Percentiles rank a stretch among this genome's conserved stretches.
Conservation (phyloP, 2,797 vertebrate genomes). For the Thalassophryne amazonica region DNA sequence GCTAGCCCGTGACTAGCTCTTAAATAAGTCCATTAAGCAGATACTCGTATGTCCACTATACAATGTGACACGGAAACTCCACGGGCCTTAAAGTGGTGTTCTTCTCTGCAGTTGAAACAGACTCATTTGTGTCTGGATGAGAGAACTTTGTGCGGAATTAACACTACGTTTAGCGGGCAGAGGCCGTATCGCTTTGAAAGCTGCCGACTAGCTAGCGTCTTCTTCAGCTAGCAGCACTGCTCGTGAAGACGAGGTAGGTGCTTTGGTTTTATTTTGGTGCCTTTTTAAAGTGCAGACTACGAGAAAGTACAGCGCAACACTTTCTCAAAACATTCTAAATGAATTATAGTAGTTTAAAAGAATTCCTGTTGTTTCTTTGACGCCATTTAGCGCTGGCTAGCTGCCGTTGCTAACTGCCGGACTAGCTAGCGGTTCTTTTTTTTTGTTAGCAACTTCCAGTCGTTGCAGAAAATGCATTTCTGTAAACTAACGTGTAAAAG, state of each 20-base stretch:
- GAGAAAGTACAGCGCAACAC: rapidly evolving
- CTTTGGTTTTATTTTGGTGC: constrained; percentile 7
- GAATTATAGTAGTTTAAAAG: too few species aligned
- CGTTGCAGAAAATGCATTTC: too few species aligned
- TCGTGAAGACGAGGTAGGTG: constrained; percentile 66
- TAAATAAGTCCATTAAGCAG: constrained; percentile 55
- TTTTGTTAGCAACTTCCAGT: too few species aligned
- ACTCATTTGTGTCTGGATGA: constrained; percentile 67
- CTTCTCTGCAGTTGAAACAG: constrained; percentile 21
- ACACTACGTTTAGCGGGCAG: constrained; percentile 76
- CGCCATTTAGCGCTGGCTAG: too few species aligned
- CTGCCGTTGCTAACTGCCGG: too few species aligned
- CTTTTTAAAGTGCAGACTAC: not conserved
- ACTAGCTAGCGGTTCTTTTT: too few species aligned
- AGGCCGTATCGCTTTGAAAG: constrained; percentile 74
- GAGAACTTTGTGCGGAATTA: constrained; percentile 70
- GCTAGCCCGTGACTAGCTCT: constrained; percentile 44
- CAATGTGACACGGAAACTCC: constrained; percentile 3
- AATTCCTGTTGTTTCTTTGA: too few species aligned
- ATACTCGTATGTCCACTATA: constrained; percentile 2
- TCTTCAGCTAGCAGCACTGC: constrained; percentile 55
- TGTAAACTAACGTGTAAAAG: too few species aligned
- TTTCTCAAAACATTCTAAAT: too few species aligned
- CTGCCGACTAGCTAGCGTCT: constrained; percentile 55
- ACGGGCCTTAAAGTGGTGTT: constrained; percentile 26